Evolutionary conservation across 2,797 vertebrate species (phyloP).

Genomic region (Lycodopsis pacificus): DNA sequence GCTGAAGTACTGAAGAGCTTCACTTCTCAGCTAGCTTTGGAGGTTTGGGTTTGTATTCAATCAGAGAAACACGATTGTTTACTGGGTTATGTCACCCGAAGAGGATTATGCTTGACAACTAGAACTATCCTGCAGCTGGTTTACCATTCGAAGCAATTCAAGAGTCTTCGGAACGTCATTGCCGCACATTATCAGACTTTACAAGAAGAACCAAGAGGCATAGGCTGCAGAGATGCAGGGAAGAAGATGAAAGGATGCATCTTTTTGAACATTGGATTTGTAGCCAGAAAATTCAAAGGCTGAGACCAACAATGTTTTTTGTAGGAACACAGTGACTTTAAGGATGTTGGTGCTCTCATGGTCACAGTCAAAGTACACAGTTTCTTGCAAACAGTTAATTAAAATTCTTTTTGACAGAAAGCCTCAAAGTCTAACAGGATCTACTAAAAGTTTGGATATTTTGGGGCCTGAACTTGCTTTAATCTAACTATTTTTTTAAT

Average conservation of each 20-base stretch:
- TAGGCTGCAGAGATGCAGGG: not conserved
- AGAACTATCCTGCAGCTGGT: not conserved
- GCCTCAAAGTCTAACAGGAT: not conserved
- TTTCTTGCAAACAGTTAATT: too few relatives aligned
- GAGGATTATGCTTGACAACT: slow-evolving; percentile 9
- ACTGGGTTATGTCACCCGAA: not conserved
- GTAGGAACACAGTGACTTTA: not conserved
- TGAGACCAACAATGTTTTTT: not conserved
- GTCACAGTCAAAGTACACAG: not conserved
- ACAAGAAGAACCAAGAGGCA: not conserved
- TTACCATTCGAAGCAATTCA: not conserved
- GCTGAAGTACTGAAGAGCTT: not conserved
- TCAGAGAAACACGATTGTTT: not conserved
- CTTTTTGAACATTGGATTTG: not conserved
- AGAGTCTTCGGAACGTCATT: too few relatives aligned
- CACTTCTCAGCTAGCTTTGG: not conserved
- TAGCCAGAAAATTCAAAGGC: not conserved
- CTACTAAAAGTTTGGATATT: not conserved
- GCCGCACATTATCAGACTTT: not conserved
- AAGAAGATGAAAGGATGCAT: not conserved
- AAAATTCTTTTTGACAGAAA: too few relatives aligned
- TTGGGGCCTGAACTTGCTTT: not conserved
- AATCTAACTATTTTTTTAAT: too few relatives aligned
- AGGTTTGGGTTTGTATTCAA: not conserved
- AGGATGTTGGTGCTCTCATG: too few relatives aligned